phyloP scores from a whole-genome alignment of 2,797 vertebrate genomes.

The Moxostoma hubbsi region DNA sequence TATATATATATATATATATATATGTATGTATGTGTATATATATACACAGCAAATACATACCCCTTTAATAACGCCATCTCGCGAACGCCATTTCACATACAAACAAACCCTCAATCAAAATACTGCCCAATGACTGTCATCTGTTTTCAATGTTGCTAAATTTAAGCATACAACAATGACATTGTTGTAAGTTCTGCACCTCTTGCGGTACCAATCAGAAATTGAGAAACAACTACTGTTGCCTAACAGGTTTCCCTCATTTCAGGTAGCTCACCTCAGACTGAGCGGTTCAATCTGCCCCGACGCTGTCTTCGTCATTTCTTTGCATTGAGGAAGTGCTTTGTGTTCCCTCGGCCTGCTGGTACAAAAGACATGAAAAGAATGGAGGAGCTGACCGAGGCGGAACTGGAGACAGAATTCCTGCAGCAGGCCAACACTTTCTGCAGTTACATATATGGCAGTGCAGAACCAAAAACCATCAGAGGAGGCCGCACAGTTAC shows the following conservation, averaged over 20 bases:
- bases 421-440: slow-evolving; percentile 66
- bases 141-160: not conserved
- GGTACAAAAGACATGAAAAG: slow-evolving; percentile 49
- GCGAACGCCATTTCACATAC: not conserved
- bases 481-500: slow-evolving; percentile 62
- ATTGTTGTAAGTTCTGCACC: not conserved
- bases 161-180: not conserved
- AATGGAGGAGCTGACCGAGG: slow-evolving; percentile 63
- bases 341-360: slow-evolving; percentile 71
- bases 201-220: no score
- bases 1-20: no score
- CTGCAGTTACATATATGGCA: slow-evolving; percentile 64
- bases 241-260: not conserved
- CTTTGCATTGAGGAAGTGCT: slow-evolving; percentile 74
- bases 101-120: not conserved
- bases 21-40: no score
- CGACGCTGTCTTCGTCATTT: slow-evolving; percentile 66
- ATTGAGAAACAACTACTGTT: no score
- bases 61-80: not conserved
- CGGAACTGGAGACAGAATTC: slow-evolving; percentile 65
- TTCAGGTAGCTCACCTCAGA: slow-evolving; percentile 12
- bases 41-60: not conserved
- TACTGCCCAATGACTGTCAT: not conserved
- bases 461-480: slow-evolving; percentile 66
- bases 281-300: slow-evolving; percentile 61